These are phyloP conservation scores for Catonia carolina DNA, from an alignment of 2,888 invertebrate species.

Conservation along the genomic window DNA sequence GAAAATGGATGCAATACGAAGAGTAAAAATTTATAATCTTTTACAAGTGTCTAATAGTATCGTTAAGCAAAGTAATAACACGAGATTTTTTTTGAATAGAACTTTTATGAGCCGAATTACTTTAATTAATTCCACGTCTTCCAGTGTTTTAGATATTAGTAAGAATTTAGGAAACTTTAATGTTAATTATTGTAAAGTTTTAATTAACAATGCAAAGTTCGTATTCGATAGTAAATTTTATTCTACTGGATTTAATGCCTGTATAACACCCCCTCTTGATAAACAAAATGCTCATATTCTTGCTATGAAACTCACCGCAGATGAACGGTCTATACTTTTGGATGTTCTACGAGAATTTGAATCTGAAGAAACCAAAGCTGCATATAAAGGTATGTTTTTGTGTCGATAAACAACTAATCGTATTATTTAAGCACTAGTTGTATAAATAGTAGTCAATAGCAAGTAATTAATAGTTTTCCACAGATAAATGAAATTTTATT, in stretches of 20 bases:
- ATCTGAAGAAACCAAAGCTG: conserved; percentile 65
- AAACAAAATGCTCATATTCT: conserved; percentile 69
- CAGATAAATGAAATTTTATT: too few species aligned
- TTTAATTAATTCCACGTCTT: too few species aligned
- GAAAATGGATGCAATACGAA: too few species aligned
- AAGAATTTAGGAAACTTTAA: too few species aligned
- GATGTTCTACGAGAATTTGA: conserved; percentile 65
- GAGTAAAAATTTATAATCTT: too few species aligned
- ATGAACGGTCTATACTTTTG: conserved; percentile 62
- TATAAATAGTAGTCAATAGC: conserved; percentile 13
- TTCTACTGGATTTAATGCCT: not conserved
- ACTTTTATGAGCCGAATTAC: too few species aligned
- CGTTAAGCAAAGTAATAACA: too few species aligned
- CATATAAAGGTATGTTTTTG: conserved; percentile 63
- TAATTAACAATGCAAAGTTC: too few species aligned
- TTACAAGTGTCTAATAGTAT: too few species aligned
- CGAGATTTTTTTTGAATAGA: too few species aligned
- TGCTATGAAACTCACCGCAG: conserved; percentile 61
- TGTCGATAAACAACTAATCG: not conserved
- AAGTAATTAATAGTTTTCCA: not conserved
- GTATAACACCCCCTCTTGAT: conserved; percentile 45
- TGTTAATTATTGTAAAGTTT: too few species aligned
- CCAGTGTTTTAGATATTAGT: too few species aligned
- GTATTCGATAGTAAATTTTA: not conserved
- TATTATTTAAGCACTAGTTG: conserved; percentile 14